These are phyloP conservation scores for Haliaeetus leucogaster DNA, from an alignment of 2,113 vertebrate genomes.

Conservation along the genomic window DNA sequence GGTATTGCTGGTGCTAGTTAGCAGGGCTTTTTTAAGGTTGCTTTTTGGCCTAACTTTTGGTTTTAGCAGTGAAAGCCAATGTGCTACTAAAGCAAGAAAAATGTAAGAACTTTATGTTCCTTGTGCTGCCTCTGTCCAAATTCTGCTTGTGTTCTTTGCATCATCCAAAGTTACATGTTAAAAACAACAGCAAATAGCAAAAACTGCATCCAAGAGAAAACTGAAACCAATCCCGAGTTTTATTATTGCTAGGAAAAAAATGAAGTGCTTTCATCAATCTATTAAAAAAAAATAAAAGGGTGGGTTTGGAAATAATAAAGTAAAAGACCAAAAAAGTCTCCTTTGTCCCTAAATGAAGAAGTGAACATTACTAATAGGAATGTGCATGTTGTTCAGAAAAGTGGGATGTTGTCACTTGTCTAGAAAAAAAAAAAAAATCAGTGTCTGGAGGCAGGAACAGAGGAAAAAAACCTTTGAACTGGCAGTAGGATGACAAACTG, in stretches of 20 bases:
- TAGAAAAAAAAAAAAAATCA: background rate
- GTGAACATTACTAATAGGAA: background rate
- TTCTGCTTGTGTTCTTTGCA: background rate
- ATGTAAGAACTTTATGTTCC: background rate
- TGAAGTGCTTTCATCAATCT: background rate
- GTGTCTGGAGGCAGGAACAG: background rate
- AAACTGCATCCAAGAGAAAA: background rate
- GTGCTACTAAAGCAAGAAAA: background rate
- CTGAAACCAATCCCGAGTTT: background rate
- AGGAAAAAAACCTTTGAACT: background rate
- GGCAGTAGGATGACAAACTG: background rate
- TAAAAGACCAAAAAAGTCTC: background rate
- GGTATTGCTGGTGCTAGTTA: background rate
- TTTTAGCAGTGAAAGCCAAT: background rate
- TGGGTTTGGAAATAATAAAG: background rate
- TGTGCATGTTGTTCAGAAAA: background rate
- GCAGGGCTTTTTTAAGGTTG: background rate
- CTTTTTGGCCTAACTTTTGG: background rate
- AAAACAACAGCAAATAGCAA: background rate
- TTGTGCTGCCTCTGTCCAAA: background rate
- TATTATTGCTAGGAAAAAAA: background rate
- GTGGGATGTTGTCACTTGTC: background rate
- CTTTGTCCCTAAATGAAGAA: background rate
- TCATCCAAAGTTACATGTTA: background rate
- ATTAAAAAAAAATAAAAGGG: background rate